These are phyloP conservation scores for Ptilodon capucinus DNA, from an alignment of 2,888 invertebrate genomes.

Conservation along the genomic window DNA sequence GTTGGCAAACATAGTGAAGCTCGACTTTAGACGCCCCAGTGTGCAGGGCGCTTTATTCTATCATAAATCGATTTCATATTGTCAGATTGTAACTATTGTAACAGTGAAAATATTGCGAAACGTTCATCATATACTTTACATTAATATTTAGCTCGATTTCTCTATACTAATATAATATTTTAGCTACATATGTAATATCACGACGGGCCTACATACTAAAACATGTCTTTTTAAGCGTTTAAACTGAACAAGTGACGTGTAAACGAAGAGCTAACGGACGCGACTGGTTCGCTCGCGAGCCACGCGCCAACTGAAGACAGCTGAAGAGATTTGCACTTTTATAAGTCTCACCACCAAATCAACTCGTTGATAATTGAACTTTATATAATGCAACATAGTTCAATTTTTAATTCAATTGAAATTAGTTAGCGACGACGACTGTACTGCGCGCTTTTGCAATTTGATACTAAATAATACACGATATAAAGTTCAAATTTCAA, in stretches of 20 bases:
- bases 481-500: no score
- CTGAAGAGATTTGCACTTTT: no score
- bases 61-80: constrained; percentile 53
- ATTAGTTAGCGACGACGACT: no score
- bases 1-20: no score
- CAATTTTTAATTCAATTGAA: no score
- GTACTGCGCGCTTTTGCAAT: no score
- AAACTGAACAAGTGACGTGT: constrained; percentile 30
- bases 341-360: no score
- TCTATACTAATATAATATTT: constrained; percentile 42
- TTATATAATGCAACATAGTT: no score
- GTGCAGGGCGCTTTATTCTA: no score
- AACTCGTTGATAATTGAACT: no score
- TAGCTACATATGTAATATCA: constrained; percentile 71
- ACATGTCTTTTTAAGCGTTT: constrained; percentile 65
- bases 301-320: background rate
- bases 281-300: constrained; percentile 3
- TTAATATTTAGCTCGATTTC: constrained; percentile 35
- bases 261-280: constrained; percentile 11
- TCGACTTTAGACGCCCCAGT: no score
- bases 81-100: constrained; percentile 64
- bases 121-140: constrained; percentile 32
- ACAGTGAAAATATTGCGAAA: constrained; percentile 55
- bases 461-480: no score
- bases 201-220: constrained; percentile 53